phyloP scores from a whole-genome alignment of 2,888 invertebrate species.

The Trissonchulus sp. region DNA sequence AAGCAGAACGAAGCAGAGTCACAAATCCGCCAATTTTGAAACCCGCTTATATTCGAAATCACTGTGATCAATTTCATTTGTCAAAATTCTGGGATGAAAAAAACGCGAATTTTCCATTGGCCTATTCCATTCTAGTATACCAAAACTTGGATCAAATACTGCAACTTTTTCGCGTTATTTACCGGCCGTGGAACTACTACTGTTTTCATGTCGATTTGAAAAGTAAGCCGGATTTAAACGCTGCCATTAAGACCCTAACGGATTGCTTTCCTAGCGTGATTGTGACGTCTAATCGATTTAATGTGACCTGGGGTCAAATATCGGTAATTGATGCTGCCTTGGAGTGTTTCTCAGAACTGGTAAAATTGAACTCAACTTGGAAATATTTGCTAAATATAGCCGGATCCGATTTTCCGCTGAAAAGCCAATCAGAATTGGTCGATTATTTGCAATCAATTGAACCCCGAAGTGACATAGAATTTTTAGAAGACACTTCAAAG shows the following conservation, averaged over 20 bases:
- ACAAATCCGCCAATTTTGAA: too few relatives aligned
- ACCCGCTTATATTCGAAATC: too few relatives aligned
- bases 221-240: neutral
- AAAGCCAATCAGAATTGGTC: constrained; percentile 28
- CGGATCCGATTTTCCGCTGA: constrained; percentile 31
- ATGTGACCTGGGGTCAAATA: constrained; percentile 30
- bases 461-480: constrained; percentile 22
- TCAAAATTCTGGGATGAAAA: too few relatives aligned
- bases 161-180: too few relatives aligned
- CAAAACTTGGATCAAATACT: too few relatives aligned
- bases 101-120: too few relatives aligned
- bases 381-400: constrained; percentile 29
- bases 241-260: neutral
- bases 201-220: constrained; percentile 32
- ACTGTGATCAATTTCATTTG: too few relatives aligned
- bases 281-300: neutral
- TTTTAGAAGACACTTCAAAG: neutral
- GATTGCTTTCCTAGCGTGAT: constrained; percentile 12
- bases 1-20: too few relatives aligned
- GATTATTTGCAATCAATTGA: neutral
- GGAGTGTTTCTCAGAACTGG: constrained; percentile 17
- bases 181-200: too few relatives aligned
- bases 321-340: constrained; percentile 26
- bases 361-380: constrained; percentile 14
- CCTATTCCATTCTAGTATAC: too few relatives aligned